Conservation (phyloP, 2,113 vertebrate species). For the Todiramphus saurophagus region DNA sequence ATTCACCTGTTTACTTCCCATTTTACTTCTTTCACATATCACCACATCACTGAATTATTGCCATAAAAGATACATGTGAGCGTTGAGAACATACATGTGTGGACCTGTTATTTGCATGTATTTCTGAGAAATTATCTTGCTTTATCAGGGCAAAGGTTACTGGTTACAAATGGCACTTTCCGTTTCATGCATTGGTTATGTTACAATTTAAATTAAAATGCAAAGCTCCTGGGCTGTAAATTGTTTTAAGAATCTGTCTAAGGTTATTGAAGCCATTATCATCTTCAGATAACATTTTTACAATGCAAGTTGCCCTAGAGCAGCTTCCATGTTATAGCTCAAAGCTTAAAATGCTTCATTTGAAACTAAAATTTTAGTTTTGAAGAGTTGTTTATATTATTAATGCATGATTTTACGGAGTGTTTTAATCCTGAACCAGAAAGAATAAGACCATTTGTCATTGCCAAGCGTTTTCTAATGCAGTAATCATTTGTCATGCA, state of each 20-base stretch:
- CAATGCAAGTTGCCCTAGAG: background rate
- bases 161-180: background rate
- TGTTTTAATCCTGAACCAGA: background rate
- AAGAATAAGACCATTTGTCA: background rate
- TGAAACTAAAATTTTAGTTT: background rate
- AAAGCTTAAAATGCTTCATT: background rate
- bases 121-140: background rate
- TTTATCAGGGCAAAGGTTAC: background rate
- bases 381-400: background rate
- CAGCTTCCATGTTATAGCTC: background rate
- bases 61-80: background rate
- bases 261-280: background rate
- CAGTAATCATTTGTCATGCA: background rate
- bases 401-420: background rate
- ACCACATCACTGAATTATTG: background rate
- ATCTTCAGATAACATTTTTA: background rate
- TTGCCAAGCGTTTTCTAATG: background rate
- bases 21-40: background rate
- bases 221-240: background rate
- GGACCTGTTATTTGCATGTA: constrained; percentile 20
- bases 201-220: background rate
- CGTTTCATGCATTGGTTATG: background rate
- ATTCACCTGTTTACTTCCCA: background rate
- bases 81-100: background rate
- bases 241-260: background rate